These are phyloP conservation scores for Styela plicata DNA, from an alignment of 23 tunicate genomes.

Conservation along the genomic window DNA sequence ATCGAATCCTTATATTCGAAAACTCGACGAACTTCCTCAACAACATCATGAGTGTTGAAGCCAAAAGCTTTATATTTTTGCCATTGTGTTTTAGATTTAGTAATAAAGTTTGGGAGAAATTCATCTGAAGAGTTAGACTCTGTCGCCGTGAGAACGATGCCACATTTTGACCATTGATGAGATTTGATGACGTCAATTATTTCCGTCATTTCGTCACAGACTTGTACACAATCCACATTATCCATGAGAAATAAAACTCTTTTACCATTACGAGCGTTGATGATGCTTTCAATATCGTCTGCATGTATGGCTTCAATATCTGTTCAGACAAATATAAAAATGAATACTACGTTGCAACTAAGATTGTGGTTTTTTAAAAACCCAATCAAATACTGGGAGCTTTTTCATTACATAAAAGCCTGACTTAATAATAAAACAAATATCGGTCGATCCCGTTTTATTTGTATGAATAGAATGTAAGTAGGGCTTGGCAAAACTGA, in stretches of 20 bases:
- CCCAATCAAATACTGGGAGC: too few species aligned
- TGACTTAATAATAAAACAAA: too few species aligned
- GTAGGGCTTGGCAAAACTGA: too few species aligned
- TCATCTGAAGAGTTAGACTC: background rate
- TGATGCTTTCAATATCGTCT: constrained; percentile 45
- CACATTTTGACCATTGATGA: constrained; percentile 46
- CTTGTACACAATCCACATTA: constrained; percentile 37
- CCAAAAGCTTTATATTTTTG: constrained; percentile 17
- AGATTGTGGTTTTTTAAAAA: too few species aligned
- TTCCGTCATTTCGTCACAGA: constrained; percentile 50
- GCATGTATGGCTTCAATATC: too few species aligned
- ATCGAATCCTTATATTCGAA: background rate
- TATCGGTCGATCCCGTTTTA: too few species aligned
- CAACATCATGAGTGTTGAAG: constrained; percentile 46
- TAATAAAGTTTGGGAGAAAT: background rate
- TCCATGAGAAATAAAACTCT: constrained; percentile 52
- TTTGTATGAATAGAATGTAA: too few species aligned
- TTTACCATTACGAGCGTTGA: constrained; percentile 33
- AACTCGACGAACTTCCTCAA: constrained; percentile 18
- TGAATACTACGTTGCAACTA: too few species aligned
- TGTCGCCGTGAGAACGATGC: constrained; percentile 43
- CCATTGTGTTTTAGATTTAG: constrained; percentile 3
- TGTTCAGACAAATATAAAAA: too few species aligned
- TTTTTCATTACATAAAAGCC: too few species aligned
- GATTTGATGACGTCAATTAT: constrained; percentile 55